Base-by-base conservation (phyloP, 2,888 invertebrate species). In the Mycogona germanica region DNA sequence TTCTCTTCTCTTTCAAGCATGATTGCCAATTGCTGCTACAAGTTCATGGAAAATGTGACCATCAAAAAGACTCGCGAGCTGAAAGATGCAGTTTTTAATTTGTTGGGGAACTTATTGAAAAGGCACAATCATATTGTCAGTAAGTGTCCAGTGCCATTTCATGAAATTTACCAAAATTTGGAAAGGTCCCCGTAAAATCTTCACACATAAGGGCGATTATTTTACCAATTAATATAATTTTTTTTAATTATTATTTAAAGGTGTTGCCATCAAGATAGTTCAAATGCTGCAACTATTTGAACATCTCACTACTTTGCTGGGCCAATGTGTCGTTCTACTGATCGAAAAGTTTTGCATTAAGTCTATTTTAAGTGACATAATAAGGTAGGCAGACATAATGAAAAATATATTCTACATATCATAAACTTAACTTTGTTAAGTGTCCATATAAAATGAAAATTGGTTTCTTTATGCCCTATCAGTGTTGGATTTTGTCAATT, bases 81-180 rank as follows among this genome's bases (percentile, higher is more conserved):
- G 76, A 75, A 80, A 56, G 80, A 82, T 60, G 80, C 81, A 14
- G 75, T 89, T 4, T 81, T 82, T 65, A 81, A 87, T 74, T 78
- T 91, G 37, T 73, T 93, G 55, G 89, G 87, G 14, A 76, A 79
- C 2, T 75, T 89, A 42, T 79, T 91, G 21, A 87, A 85, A 67
- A 79, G 78, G 49, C 88, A 87, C 67, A 87, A 85, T 66, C 87
- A 92, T 70, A 84, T 78, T 68, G 62, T 77, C 68, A 71, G 77
- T 77, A 63, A 59, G 64, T 56, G 9, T 23, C 19, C 12, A 3
- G 5, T n/a, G 4, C 17, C 28, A 12, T 19, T 26, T 48, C 17
- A 19, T 17, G 17, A 19, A 26, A 50, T 29, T 46, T 37, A 32
- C 35, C 14, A 23, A 49, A 50, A 21, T 19, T 54, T 56, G 40